Percentiles rank a stretch among this genome's conserved stretches.
phyloP scores from a whole-genome alignment of 2,888 invertebrate species.

The Lacanobia oleracea region DNA sequence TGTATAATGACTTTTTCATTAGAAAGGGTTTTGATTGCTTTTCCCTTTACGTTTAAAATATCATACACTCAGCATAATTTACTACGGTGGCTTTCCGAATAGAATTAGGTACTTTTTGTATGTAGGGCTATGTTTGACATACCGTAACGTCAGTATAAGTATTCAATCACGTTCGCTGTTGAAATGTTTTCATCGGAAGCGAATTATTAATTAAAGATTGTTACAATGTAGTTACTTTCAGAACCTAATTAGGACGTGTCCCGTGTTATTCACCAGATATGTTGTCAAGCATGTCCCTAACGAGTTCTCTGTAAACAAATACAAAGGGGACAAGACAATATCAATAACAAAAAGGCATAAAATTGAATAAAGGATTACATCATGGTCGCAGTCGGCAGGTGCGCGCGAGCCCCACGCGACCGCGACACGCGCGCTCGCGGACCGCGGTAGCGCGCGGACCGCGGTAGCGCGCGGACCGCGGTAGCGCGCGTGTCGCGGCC shows the following conservation, averaged over 20 bases:
- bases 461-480: slow-evolving; percentile 71
- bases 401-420: slow-evolving; percentile 64
- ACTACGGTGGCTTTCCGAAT: not conserved
- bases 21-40: slow-evolving; percentile 51
- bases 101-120: not conserved
- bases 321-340: slow-evolving; percentile 45
- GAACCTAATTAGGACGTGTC: slow-evolving; percentile 34
- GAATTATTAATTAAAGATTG: slow-evolving; percentile 6
- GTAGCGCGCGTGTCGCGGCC: slow-evolving; percentile 70
- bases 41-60: slow-evolving; percentile 28
- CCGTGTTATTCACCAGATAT: slow-evolving; percentile 20
- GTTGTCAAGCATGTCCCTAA: slow-evolving; percentile 32
- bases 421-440: slow-evolving; percentile 67
- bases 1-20: slow-evolving; percentile 50
- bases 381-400: slow-evolving; percentile 75
- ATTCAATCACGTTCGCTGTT: not conserved
- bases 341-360: slow-evolving; percentile 60
- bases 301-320: slow-evolving; percentile 41
- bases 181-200: slow-evolving; percentile 4
- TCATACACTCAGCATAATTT: slow-evolving; percentile 5
- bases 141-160: not conserved
- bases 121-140: not conserved
- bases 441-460: slow-evolving; percentile 66
- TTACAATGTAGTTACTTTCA: slow-evolving; percentile 10
- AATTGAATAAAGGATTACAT: slow-evolving; percentile 55